Conservation (phyloP, 2,888 invertebrate genomes). For the Zygaena filipendulae region DNA sequence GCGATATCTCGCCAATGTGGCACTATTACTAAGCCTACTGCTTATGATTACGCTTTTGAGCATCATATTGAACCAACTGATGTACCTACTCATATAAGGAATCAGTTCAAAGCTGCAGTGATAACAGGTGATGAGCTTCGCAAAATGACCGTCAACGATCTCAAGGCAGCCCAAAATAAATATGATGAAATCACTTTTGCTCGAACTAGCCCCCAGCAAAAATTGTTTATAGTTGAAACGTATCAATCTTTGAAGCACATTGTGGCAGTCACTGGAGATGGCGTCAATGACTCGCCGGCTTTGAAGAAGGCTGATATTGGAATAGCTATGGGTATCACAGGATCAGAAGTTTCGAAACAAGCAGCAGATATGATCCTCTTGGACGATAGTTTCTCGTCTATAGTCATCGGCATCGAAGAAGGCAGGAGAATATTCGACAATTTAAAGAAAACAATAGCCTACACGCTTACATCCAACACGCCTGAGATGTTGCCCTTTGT, state of each 20-base stretch:
- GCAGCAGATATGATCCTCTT: constrained; percentile 92
- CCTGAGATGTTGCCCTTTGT: constrained; percentile 89
- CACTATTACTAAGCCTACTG: constrained; percentile 72
- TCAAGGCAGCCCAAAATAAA: constrained; percentile 67
- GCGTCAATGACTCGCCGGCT: constrained; percentile 90
- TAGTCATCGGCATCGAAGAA: constrained; percentile 86
- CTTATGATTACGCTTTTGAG: constrained; percentile 76
- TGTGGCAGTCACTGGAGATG: constrained; percentile 90
- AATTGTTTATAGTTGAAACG: constrained; percentile 77
- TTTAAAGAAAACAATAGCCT: constrained; percentile 87
- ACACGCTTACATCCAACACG: constrained; percentile 84
- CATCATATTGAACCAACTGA: constrained; percentile 63
- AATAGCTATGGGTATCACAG: constrained; percentile 82
- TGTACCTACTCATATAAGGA: constrained; percentile 55
- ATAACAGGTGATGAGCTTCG: constrained; percentile 66
- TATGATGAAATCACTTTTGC: constrained; percentile 82
- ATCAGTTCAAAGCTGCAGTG: constrained; percentile 42
- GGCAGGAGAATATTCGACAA: constrained; percentile 87
- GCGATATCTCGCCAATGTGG: constrained; percentile 77
- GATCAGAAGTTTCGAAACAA: constrained; percentile 85
- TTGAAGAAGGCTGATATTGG: constrained; percentile 88
- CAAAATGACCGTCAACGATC: constrained; percentile 60
- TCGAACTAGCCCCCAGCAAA: constrained; percentile 76
- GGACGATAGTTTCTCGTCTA: constrained; percentile 90
- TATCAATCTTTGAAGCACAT: constrained; percentile 82